These are phyloP conservation scores for Caretta caretta DNA, from an alignment of 2,113 vertebrate species.

Conservation along the genomic window DNA sequence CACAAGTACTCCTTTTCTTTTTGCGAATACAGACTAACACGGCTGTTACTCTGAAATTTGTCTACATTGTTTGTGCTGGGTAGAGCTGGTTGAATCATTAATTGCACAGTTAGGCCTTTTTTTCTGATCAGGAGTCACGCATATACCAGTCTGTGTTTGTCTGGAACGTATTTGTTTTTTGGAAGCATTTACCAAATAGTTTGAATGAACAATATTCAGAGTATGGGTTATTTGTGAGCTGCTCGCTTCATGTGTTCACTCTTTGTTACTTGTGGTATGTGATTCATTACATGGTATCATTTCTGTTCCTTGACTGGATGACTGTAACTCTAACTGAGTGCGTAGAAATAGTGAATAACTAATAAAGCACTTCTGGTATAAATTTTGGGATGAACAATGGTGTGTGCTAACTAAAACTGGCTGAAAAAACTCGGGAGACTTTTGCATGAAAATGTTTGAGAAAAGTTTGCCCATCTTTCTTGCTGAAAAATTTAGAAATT, in stretches of 20 bases:
- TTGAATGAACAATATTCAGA: neutral
- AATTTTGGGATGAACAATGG: neutral
- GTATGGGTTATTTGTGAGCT: neutral
- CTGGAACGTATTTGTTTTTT: neutral
- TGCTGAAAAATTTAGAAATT: neutral
- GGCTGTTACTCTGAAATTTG: neutral
- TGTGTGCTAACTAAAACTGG: neutral
- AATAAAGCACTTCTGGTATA: neutral
- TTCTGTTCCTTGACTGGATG: neutral
- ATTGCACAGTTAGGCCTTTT: neutral
- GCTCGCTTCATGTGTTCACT: neutral
- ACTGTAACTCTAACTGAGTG: neutral
- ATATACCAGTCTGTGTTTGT: neutral
- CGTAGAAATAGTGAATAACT: neutral
- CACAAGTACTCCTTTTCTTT: too few relatives aligned
- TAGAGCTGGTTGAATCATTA: accelerated
- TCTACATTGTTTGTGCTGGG: neutral
- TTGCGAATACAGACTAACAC: too few relatives aligned
- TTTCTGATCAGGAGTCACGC: neutral
- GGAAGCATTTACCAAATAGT: neutral
- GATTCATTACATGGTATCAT: neutral
- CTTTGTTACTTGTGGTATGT: neutral
- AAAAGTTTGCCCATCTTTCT: neutral
- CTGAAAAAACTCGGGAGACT: accelerated
- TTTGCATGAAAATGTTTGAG: neutral